These are phyloP conservation scores for Morus bassanus DNA, from an alignment of 2,797 vertebrate genomes.

Conservation along the genomic window DNA sequence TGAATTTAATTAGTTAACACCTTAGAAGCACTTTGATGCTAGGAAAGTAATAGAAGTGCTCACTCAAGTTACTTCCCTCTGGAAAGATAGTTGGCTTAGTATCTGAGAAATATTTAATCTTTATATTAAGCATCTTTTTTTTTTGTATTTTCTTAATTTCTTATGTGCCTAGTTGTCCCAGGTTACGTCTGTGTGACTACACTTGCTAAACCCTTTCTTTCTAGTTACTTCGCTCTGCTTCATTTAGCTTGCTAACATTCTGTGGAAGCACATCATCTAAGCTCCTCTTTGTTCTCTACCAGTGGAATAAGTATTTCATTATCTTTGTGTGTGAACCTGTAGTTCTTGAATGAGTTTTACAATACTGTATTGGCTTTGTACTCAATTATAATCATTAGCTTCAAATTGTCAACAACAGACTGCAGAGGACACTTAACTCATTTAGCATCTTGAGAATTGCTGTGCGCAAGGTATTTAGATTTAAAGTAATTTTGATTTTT, in stretches of 20 bases:
- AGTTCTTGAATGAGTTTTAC: neutral
- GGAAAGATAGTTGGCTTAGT: neutral
- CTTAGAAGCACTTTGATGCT: neutral
- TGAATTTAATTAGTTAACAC: neutral
- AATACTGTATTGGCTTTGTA: neutral
- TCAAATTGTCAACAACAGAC: neutral
- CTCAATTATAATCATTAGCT: neutral
- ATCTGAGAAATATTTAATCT: neutral
- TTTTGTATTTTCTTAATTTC: neutral
- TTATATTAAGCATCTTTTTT: neutral
- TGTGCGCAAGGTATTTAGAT: neutral
- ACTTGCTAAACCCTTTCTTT: neutral
- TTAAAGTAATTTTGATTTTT: neutral
- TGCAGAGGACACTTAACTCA: neutral
- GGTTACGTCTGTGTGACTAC: neutral
- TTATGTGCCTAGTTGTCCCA: neutral
- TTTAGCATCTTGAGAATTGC: neutral
- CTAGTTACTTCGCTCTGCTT: neutral
- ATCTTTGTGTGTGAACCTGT: neutral
- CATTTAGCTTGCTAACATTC: neutral
- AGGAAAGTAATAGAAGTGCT: neutral
- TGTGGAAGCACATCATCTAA: neutral
- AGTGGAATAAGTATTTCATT: neutral
- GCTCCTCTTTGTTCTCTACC: neutral
- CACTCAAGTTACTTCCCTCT: neutral